Evolutionary conservation across 2,113 vertebrate genomes (phyloP).

Genomic region (Andinoacara biseriatus): DNA sequence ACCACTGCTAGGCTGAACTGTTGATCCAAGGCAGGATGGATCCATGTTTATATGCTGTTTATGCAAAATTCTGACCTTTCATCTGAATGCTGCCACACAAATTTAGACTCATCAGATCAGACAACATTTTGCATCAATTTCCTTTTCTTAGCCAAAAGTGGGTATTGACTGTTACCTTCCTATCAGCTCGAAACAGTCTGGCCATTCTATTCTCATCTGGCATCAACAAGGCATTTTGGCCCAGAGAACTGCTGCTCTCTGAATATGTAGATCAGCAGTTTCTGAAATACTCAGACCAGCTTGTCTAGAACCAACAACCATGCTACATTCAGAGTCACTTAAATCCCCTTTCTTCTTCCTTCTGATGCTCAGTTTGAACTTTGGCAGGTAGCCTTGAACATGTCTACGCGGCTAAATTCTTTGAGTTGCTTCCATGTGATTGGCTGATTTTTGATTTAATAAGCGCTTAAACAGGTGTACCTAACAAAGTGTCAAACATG

Average conservation of each 20-base stretch:
- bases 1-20: neutral
- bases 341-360: neutral
- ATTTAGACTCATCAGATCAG: too few relatives aligned
- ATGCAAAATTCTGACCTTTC: neutral
- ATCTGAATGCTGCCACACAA: neutral
- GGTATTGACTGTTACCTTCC: neutral
- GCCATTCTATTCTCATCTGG: too few relatives aligned
- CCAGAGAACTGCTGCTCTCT: too few relatives aligned
- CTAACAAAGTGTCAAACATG: neutral
- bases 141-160: neutral
- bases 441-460: neutral
- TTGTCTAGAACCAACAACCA: neutral
- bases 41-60: neutral
- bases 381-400: neutral
- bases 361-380: neutral
- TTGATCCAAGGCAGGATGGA: neutral
- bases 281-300: too few relatives aligned
- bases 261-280: too few relatives aligned
- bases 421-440: accelerated
- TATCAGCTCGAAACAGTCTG: neutral
- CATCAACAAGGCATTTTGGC: too few relatives aligned
- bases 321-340: neutral
- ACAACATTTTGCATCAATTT: neutral
- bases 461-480: neutral
- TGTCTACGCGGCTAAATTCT: neutral